Conservation (phyloP, 1,140 invertebrate species). For the Papilio polyxenes region DNA sequence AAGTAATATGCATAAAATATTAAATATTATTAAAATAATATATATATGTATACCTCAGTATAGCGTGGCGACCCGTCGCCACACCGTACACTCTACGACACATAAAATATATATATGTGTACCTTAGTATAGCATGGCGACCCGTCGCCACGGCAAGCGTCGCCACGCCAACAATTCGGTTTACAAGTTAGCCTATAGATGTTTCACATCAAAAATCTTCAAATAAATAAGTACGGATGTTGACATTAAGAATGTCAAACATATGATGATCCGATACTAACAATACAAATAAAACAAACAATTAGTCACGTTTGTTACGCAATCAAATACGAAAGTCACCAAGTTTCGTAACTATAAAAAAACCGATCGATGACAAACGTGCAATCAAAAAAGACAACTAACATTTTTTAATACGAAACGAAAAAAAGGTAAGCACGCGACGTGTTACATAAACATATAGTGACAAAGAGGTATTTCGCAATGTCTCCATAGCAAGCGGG, state of each 20-base stretch:
- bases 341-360: slow-evolving; percentile 1
- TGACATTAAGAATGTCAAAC: neutral
- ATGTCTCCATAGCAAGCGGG: slow-evolving; percentile 55
- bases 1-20: no score
- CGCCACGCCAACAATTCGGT: no score
- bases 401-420: slow-evolving; percentile 31
- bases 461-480: slow-evolving; percentile 65
- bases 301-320: slow-evolving; percentile 7
- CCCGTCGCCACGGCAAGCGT: no score
- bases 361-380: neutral
- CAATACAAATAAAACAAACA: slow-evolving; percentile 21
- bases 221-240: neutral
- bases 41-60: no score
- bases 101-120: no score
- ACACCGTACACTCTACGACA: no score
- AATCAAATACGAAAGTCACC: neutral
- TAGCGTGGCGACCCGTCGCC: no score
- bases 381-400: neutral
- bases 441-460: slow-evolving; percentile 45
- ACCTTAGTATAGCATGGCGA: no score
- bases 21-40: no score
- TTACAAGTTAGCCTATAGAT: no score
- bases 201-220: neutral
- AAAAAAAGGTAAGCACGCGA: slow-evolving; percentile 44
- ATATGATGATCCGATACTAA: neutral